These are phyloP conservation scores for Drosophila ananassae DNA, from an alignment of 1,140 invertebrate species.

Conservation along the genomic window DNA sequence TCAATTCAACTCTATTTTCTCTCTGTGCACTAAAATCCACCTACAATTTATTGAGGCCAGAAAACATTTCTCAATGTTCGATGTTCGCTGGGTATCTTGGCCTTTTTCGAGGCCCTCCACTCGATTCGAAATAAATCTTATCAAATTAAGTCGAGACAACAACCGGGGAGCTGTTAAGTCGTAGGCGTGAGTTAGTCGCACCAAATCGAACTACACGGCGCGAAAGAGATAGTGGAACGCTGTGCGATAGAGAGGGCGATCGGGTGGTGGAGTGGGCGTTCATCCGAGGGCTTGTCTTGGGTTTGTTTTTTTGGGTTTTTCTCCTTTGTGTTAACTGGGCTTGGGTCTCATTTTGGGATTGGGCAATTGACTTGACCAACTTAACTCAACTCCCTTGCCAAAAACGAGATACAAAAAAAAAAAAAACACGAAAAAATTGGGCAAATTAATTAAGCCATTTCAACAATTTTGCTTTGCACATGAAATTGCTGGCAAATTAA, in stretches of 20 bases:
- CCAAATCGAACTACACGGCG: constrained; percentile 36
- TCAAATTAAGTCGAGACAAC: constrained; percentile 70
- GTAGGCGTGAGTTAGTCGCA: constrained; percentile 69
- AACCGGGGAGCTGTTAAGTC: constrained; percentile 33
- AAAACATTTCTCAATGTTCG: constrained; percentile 71
- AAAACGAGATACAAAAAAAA: constrained; percentile 5
- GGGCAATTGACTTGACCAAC: constrained; percentile 76
- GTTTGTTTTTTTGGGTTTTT: constrained; percentile 42
- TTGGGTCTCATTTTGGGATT: constrained; percentile 49
- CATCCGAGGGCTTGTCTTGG: constrained; percentile 64
- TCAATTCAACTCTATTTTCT: not conserved
- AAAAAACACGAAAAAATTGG: constrained; percentile 58
- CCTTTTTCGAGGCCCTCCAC: constrained; percentile 57
- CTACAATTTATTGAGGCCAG: constrained; percentile 56
- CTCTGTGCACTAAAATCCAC: constrained; percentile 12
- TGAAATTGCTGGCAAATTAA: constrained; percentile 72
- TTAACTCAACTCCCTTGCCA: constrained; percentile 52
- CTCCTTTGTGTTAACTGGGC: constrained; percentile 40
- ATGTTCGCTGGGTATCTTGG: constrained; percentile 53
- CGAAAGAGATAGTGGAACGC: constrained; percentile 3
- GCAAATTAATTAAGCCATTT: constrained; percentile 77
- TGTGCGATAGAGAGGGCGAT: not conserved
- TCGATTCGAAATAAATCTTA: constrained; percentile 67
- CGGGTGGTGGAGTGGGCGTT: constrained; percentile 30
- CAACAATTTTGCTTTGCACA: constrained; percentile 67